phyloP scores from a whole-genome alignment of 2,797 vertebrate genomes.

The Muscicapa striata region DNA sequence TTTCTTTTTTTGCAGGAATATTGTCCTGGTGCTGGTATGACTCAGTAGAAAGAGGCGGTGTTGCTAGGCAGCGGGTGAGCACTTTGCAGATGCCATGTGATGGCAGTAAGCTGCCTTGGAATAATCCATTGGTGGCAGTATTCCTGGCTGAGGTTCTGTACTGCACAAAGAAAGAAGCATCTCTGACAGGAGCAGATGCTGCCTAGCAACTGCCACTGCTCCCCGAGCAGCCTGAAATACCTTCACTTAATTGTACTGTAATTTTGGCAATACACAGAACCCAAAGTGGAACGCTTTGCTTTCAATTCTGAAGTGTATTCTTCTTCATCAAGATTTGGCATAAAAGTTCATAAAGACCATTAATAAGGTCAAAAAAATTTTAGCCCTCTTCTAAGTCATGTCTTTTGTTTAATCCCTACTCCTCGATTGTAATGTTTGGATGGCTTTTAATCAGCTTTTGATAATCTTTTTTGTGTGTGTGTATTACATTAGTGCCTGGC shows the following conservation, averaged over 20 bases:
- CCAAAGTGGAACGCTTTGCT: neutral
- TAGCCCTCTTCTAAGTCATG: neutral
- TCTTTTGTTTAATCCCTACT: slow-evolving; percentile 56
- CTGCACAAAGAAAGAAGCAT: slow-evolving; percentile 56
- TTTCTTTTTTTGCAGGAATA: slow-evolving; percentile 66
- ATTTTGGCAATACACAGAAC: neutral
- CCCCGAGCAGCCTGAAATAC: slow-evolving; percentile 23
- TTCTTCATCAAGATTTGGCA: neutral
- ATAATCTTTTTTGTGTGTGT: slow-evolving; percentile 56
- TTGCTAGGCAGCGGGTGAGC: slow-evolving; percentile 69
- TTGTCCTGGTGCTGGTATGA: slow-evolving; percentile 60
- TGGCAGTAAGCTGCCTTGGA: slow-evolving; percentile 69
- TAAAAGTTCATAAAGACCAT: neutral
- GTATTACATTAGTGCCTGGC: slow-evolving; percentile 64
- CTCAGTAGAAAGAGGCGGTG: slow-evolving; percentile 69
- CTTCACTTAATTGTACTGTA: slow-evolving; percentile 48
- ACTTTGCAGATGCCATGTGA: slow-evolving; percentile 67
- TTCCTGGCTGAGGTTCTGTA: slow-evolving; percentile 48
- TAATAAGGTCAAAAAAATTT: slow-evolving; percentile 35
- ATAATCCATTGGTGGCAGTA: slow-evolving; percentile 64
- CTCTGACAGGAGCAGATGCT: slow-evolving; percentile 66
- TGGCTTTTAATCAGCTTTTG: slow-evolving; percentile 69
- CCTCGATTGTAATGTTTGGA: slow-evolving; percentile 58
- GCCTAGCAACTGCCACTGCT: slow-evolving; percentile 70
- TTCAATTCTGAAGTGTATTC: neutral